Evolutionary conservation across 1,140 invertebrate genomes (phyloP), one percentile per base, ranked within the genome.

Genomic region (Melipona quadrifasciata): DNA sequence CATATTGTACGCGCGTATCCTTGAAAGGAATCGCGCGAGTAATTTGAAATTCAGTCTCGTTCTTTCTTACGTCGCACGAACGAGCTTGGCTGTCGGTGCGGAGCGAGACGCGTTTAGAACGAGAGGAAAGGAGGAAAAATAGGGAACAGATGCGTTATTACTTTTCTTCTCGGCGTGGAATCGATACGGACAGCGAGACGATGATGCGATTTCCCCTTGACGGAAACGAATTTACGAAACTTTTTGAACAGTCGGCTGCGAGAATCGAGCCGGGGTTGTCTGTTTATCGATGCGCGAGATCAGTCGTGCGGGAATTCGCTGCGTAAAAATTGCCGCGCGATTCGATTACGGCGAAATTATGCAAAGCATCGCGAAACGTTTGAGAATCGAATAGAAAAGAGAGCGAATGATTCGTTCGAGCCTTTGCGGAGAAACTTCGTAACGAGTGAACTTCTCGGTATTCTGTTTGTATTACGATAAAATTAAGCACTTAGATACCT

Each of bases 31-130:
- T 67, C 84, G 72, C 61, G 83, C 83, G 83, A 85, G 78, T 87
- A 80, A 92, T 90, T 92, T 90, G 80, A 91, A 92, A 93, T 93
- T 92, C 91, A 91, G 89, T 27, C 51, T 72, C 71, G 88, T 80
- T 71, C 83, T 86, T 80, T 78, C 78, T 86, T 67, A 39, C 75
- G 73, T 76, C 87, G 92, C 92, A 93, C 92, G 92, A 91, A 73
- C 78, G 92, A 84, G 82, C 82, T 91, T 89, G 58, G 71, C 24
- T 61, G 65, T 88, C 68, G 83, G 55, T 10, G n/a, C 31, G 24
- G 24, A 67, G 51, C 19, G 24, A 80, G 31, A n/a, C 24, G 34
- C 21, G 51, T n/a, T 77, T 55, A 39, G 51, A 51, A n/a, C 31
- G 64, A 16, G 51, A 17, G 1, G 39, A 70, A 19, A 70, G 65